Conservation (phyloP, 2,888 invertebrate species). For the Kryphioiulus occultus region DNA sequence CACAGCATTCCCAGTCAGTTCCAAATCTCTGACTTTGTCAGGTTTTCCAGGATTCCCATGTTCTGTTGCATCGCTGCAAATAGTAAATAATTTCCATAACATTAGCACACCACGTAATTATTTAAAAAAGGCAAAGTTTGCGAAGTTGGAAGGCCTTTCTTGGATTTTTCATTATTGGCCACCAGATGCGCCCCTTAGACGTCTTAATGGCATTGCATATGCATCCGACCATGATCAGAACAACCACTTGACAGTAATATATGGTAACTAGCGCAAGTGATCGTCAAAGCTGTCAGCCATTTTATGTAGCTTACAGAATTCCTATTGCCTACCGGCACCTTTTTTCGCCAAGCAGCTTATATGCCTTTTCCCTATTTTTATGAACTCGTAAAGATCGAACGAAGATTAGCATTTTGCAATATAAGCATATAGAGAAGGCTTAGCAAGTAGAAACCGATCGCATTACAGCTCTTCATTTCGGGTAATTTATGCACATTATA, state of each 20-base stretch:
- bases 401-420: not conserved
- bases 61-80: too few species aligned
- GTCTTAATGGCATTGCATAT: not conserved
- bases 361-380: not conserved
- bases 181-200: not conserved
- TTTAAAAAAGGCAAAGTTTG: too few species aligned
- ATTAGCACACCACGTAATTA: too few species aligned
- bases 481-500: not conserved
- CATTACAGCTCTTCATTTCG: not conserved
- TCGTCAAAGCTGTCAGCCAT: not conserved
- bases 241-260: not conserved
- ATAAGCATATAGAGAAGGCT: not conserved
- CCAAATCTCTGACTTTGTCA: too few species aligned
- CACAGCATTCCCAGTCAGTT: too few species aligned
- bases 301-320: not conserved
- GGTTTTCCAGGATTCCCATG: too few species aligned
- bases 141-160: too few species aligned
- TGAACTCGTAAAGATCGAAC: not conserved
- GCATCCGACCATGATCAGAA: not conserved
- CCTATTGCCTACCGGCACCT: not conserved
- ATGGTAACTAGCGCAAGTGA: not conserved
- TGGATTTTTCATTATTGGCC: too few species aligned
- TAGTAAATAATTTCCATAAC: too few species aligned
- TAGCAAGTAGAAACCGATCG: not conserved
- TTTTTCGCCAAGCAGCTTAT: not conserved